Evolutionary conservation across 2,113 vertebrate species (phyloP).

Genomic region (Mesembrinibis cayennensis): DNA sequence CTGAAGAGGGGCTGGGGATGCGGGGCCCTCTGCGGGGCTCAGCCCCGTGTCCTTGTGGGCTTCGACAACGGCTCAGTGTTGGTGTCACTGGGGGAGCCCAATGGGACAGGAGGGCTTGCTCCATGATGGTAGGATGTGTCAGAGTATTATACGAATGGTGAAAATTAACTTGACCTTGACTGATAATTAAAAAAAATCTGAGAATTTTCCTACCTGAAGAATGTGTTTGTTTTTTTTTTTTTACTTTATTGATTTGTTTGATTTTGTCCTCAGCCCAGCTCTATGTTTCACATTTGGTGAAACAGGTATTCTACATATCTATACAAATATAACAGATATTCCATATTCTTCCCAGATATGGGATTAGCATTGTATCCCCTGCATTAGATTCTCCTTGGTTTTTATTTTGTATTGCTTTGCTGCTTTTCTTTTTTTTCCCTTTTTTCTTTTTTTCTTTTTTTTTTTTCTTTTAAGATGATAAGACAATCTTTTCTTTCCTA

Average conservation of each 20-base stretch:
- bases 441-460: too few species aligned
- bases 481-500: neutral
- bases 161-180: neutral
- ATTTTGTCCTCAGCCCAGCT: neutral
- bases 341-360: neutral
- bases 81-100: rapidly evolving
- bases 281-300: neutral
- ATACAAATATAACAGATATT: neutral
- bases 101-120: rapidly evolving
- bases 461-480: neutral
- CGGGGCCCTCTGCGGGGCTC: neutral
- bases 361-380: neutral
- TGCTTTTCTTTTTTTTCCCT: neutral
- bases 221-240: neutral
- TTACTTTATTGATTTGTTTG: neutral
- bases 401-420: neutral
- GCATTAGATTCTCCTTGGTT: neutral
- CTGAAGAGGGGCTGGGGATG: neutral
- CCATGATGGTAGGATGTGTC: rapidly evolving
- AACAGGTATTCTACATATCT: neutral
- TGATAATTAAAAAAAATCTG: too few species aligned
- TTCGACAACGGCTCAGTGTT: neutral
- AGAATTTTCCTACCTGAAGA: neutral
- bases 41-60: rapidly evolving
- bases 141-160: rapidly evolving